Conservation (phyloP, 2,113 vertebrate genomes). For the Xiphophorus couchianus region DNA sequence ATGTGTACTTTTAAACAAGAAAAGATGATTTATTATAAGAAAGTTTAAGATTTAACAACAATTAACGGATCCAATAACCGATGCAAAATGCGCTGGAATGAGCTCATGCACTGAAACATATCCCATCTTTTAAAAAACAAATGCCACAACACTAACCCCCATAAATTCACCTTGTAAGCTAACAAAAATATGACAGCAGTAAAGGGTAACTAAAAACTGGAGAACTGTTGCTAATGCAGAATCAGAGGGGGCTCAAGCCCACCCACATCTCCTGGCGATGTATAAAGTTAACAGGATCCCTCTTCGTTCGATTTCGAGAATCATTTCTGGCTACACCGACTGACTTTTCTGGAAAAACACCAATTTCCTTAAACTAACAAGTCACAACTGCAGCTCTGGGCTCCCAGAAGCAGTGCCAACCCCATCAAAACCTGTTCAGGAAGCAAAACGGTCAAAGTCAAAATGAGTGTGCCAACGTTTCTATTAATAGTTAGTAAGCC, state of each 20-base stretch:
- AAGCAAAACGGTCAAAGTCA: background rate
- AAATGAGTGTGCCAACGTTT: background rate
- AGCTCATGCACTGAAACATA: background rate
- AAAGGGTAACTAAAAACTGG: constrained; percentile 1
- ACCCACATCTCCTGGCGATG: background rate
- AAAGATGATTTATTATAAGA: background rate
- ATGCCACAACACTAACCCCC: background rate
- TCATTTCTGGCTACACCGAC: background rate
- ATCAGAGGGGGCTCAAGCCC: background rate
- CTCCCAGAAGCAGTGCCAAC: background rate
- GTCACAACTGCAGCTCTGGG: constrained; percentile 1
- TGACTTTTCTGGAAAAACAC: background rate
- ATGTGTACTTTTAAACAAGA: background rate
- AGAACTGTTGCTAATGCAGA: background rate
- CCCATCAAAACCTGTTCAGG: background rate
- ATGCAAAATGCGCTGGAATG: background rate
- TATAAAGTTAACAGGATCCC: background rate
- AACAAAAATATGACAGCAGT: background rate
- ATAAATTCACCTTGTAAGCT: background rate
- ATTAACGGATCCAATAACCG: background rate
- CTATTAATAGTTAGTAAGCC: background rate
- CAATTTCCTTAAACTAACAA: background rate
- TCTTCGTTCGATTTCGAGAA: too few species aligned
- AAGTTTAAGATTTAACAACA: background rate
- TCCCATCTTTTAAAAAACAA: background rate